A percentile compares a stretch with the other conserved stretches of the same genome.
These are phyloP conservation scores for Microplitis mediator DNA, from an alignment of 1,140 invertebrate genomes.

Conservation along the genomic window DNA sequence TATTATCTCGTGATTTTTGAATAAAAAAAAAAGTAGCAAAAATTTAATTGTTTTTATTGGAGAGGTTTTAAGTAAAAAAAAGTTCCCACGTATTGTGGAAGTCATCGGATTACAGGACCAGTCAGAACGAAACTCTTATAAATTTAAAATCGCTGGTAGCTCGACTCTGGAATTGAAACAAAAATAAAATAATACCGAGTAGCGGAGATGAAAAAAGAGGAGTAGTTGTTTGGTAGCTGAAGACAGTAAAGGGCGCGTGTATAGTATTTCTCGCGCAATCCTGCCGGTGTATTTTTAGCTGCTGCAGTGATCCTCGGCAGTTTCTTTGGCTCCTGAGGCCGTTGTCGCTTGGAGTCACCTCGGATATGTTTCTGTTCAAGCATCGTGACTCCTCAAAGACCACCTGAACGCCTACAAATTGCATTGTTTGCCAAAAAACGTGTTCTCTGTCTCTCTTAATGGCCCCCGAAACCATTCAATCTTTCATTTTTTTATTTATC, in stretches of 20 bases:
- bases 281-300: slow-evolving; percentile 5
- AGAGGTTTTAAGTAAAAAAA: too few relatives aligned
- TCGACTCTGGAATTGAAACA: neutral
- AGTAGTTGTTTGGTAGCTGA: neutral
- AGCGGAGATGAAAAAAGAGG: neutral
- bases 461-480: neutral
- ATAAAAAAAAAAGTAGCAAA: too few relatives aligned
- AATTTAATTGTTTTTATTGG: too few relatives aligned
- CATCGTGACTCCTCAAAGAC: slow-evolving; percentile 14
- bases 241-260: neutral
- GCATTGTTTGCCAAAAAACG: slow-evolving; percentile 19
- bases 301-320: neutral
- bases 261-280: slow-evolving; percentile 26
- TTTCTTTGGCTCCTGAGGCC: neutral
- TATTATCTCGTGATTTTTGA: too few relatives aligned
- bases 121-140: neutral
- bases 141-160: neutral
- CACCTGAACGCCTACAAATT: slow-evolving; percentile 25
- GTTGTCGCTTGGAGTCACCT: neutral
- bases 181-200: neutral
- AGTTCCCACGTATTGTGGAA: too few relatives aligned
- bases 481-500: neutral
- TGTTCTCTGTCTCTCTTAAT: neutral
- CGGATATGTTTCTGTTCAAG: neutral
- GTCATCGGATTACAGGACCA: too few relatives aligned